A percentile compares a stretch with the other conserved stretches of the same genome.
phyloP scores from a whole-genome alignment of 2,888 invertebrate genomes.

The Synanthedon myopaeformis region DNA sequence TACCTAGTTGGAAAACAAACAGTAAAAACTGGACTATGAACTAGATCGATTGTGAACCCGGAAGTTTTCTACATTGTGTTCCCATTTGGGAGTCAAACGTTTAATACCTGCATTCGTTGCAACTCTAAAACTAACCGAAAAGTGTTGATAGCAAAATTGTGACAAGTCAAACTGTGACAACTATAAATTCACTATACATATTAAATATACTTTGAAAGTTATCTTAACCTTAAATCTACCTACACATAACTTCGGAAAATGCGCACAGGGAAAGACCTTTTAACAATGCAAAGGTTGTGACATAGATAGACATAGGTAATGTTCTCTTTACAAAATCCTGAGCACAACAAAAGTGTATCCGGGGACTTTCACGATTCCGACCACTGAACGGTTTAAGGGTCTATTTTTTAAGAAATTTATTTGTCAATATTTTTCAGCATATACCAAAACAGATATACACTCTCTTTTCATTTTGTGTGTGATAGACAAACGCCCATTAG shows the following conservation, averaged over 20 bases:
- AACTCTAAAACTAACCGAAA: too few species aligned
- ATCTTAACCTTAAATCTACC: background rate
- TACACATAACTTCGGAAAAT: background rate
- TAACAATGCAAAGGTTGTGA: background rate
- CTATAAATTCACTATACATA: too few species aligned
- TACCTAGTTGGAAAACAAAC: conserved; percentile 1
- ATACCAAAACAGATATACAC: background rate
- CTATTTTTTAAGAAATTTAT: background rate
- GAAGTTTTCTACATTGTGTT: background rate
- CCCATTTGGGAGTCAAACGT: background rate
- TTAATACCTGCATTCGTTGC: too few species aligned
- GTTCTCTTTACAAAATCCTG: background rate
- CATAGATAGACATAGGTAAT: background rate
- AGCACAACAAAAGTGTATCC: background rate
- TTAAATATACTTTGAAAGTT: too few species aligned
- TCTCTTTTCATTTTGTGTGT: too few species aligned
- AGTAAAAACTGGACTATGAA: background rate
- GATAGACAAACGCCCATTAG: too few species aligned
- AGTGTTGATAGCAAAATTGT: too few species aligned
- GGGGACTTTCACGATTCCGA: background rate
- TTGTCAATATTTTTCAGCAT: background rate
- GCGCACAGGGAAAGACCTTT: background rate
- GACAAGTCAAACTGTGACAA: too few species aligned
- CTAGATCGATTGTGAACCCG: background rate
- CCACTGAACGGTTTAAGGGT: background rate